Base-by-base conservation (phyloP, 2,797 vertebrate species). In the Semaprochilodus insignis region DNA sequence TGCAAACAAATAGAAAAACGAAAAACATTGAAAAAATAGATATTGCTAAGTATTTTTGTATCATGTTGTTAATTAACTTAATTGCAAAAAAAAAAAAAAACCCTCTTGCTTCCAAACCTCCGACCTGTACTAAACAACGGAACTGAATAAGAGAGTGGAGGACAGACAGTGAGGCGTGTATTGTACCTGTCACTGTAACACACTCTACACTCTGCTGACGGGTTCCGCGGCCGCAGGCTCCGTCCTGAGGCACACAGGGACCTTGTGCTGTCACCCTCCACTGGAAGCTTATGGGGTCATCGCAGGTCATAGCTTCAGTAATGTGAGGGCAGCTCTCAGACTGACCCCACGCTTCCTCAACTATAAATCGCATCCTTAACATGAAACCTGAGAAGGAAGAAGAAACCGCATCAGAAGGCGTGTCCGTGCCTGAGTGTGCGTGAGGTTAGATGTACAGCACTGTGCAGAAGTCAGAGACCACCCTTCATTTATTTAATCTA, bases 271-370 rank as follows among this genome's bases (percentile, higher is more conserved):
- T 90, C 21, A 92, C 6, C 0, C 81, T 80, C 96, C 95, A 96
- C 74, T 78, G 83, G 0, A 94, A 94, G n/a, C 95, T 96, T 51
- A 83, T 3, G 0, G 94, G 93, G n/a, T 96, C 93, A 10, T 96
- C 95, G 36, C 96, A 97, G 0, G 93, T 94, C 81, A 95, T 78
- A 19, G 92, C 91, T 83, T 97, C 96, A 2, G 88, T 81, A 78
- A 95, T 74, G 51, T 96, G 95, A 0, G 94, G 95, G 85, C 96
- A 96, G 0, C 27, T 89, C 0, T 91, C 88, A 0, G 27, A 23
- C 2, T 88, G 85, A 36, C 91, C 93, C 2, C 87, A 91, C 0
- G 94, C 84, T 81, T 96, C 94, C 73, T 91, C 84, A 0, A 94
- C 36, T 62, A 96, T 88, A 17, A 92, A 91, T 25, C 96, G 94